Evolutionary conservation across 2,888 invertebrate species (phyloP).

Genomic region (Liodrosophila aerea): DNA sequence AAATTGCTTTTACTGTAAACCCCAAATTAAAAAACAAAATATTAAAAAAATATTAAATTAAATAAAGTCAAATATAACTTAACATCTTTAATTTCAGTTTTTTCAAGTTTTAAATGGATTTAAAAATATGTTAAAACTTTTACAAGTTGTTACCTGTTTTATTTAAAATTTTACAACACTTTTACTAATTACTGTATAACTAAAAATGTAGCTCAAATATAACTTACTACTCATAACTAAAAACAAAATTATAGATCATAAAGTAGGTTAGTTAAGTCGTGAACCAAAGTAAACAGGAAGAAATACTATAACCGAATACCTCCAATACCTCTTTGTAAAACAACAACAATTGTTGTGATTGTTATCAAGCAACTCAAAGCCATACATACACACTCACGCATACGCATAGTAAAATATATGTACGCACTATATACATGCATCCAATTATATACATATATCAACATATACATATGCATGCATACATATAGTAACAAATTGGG

Average conservation of each 20-base stretch:
- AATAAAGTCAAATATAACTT: no score
- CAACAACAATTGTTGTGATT: slow-evolving; percentile 70
- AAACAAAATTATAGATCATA: slow-evolving; percentile 28
- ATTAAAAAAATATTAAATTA: no score
- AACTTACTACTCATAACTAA: slow-evolving; percentile 14
- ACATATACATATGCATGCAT: slow-evolving; percentile 27
- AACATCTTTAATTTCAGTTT: slow-evolving; percentile 3
- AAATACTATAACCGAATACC: slow-evolving; percentile 82
- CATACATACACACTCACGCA: slow-evolving; percentile 7
- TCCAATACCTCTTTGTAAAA: slow-evolving; percentile 80
- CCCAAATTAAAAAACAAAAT: no score
- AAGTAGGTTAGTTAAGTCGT: slow-evolving; percentile 57
- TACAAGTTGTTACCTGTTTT: not conserved
- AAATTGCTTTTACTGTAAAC: no score
- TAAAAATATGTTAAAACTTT: no score
- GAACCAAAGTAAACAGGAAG: slow-evolving; percentile 75
- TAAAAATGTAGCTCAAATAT: slow-evolving; percentile 30
- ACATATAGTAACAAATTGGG: slow-evolving; percentile 59
- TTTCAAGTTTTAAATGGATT: not conserved
- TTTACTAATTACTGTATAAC: slow-evolving; percentile 9
- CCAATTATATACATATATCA: slow-evolving; percentile 28
- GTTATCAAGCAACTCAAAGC: slow-evolving; percentile 59
- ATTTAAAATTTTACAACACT: slow-evolving; percentile 7
- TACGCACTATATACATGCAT: slow-evolving; percentile 16
- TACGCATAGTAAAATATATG: slow-evolving; percentile 19